Conservation (phyloP, 37 sponge, comb jelly and placozoan genomes). For the Aphrocallistes beatrix region DNA sequence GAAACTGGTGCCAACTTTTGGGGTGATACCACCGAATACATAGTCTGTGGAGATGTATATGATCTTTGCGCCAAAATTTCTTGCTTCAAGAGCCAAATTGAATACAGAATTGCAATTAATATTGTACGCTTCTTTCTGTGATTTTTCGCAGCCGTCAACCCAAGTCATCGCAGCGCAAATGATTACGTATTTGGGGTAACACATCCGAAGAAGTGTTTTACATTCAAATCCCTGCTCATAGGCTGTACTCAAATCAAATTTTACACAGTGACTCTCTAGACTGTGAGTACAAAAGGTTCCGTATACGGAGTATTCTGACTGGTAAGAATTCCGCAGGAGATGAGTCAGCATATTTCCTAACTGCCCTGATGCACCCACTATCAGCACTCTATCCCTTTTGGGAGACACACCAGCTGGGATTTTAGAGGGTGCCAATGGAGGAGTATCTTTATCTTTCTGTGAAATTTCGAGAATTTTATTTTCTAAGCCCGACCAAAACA, state of each 20-base stretch:
- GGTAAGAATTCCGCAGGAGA: not conserved
- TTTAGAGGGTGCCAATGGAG: not conserved
- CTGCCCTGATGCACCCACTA: not conserved
- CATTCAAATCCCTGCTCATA: not conserved
- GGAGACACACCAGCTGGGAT: not conserved
- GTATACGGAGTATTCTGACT: not conserved
- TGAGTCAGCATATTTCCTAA: not conserved
- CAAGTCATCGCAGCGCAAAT: constrained; percentile 12
- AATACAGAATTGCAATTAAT: not conserved
- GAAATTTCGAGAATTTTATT: not conserved
- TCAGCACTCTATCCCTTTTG: not conserved
- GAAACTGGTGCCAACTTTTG: not conserved
- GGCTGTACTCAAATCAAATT: not conserved
- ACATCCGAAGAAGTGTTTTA: not conserved
- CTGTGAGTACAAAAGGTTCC: not conserved
- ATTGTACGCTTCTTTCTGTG: not conserved
- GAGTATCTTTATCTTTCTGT: not conserved
- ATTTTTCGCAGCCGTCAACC: constrained; percentile 9
- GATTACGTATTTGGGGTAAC: not conserved
- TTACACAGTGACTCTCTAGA: not conserved
- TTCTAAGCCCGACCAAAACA: not conserved
- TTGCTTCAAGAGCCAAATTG: not conserved
- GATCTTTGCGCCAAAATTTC: not conserved
- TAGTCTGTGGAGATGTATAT: not conserved
- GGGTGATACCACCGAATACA: not conserved